Conservation (phyloP, 35 echinoderm and acorn worm genomes). For the Amphiura filiformis region DNA sequence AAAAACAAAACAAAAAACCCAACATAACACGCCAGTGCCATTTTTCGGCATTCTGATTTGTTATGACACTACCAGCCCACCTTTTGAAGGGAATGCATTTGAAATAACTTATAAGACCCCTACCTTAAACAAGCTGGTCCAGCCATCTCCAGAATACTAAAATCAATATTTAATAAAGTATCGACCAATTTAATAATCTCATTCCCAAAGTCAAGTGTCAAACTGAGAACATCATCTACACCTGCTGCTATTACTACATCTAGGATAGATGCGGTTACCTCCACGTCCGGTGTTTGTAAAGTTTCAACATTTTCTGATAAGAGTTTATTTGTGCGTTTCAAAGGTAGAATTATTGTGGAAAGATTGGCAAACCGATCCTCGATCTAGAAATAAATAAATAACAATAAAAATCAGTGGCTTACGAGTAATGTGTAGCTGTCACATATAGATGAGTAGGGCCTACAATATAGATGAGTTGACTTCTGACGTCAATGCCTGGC, state of each 20-base stretch:
- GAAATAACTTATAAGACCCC: too few relatives aligned
- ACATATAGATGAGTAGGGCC: too few relatives aligned
- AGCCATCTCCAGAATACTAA: conserved; percentile 21
- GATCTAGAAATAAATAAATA: conserved; percentile 8
- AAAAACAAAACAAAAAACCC: too few relatives aligned
- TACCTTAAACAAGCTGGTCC: conserved; percentile 68
- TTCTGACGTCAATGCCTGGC: too few relatives aligned
- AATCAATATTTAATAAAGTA: conserved; percentile 57
- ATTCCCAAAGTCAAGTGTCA: conserved; percentile 41
- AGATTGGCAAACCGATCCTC: conserved; percentile 42
- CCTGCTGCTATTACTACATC: conserved; percentile 56
- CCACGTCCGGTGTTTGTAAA: conserved; percentile 53
- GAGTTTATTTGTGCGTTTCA: conserved; percentile 46
- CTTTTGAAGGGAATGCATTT: background rate
- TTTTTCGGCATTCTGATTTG: background rate
- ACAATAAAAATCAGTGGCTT: too few relatives aligned
- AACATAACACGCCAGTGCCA: too few relatives aligned
- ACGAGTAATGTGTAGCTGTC: too few relatives aligned
- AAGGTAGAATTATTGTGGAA: conserved; percentile 29
- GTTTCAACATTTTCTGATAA: conserved; percentile 16
- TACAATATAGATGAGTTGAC: too few relatives aligned
- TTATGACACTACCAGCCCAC: background rate
- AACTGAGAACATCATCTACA: conserved; percentile 33
- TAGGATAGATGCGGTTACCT: conserved; percentile 41
- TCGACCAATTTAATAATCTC: conserved; percentile 59